Conservation (phyloP, 2,113 vertebrate species). For the Xiphophorus couchianus region DNA sequence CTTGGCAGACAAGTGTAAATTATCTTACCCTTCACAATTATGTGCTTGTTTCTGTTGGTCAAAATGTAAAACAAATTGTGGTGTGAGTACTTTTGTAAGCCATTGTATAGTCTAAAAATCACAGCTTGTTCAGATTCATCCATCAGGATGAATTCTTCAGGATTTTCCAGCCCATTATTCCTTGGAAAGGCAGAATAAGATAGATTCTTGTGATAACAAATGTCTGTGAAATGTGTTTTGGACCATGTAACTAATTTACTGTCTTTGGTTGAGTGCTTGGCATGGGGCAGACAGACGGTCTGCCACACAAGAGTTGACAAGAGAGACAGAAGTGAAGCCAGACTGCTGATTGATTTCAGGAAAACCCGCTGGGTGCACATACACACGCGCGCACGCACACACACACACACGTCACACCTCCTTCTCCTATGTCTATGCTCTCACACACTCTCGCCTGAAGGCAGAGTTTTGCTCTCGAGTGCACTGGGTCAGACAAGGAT, state of each 20-base stretch:
- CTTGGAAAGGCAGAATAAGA: background rate
- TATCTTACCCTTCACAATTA: no score
- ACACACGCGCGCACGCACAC: slow-evolving; percentile 12
- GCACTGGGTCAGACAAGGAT: slow-evolving; percentile 48
- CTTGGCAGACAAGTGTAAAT: no score
- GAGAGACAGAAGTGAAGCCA: slow-evolving; percentile 56
- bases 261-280: slow-evolving; percentile 6
- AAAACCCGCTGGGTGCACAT: slow-evolving; percentile 49
- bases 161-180: background rate
- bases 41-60: background rate
- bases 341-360: slow-evolving; percentile 64
- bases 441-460: slow-evolving; percentile 26
- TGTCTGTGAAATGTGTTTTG: slow-evolving; percentile 14
- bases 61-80: background rate
- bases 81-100: background rate
- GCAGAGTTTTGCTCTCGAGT: slow-evolving; percentile 26
- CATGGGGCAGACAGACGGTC: slow-evolving; percentile 34
- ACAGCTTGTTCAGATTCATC: background rate
- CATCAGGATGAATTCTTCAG: background rate
- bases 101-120: background rate
- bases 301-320: slow-evolving; percentile 55
- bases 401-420: background rate
- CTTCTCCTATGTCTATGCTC: slow-evolving; percentile 4
- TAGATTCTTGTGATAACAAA: slow-evolving; percentile 7
- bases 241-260: slow-evolving; percentile 3